A percentile compares a stretch with the other conserved stretches of the same genome.
Conservation (phyloP, 2,888 invertebrate species). For the Linnaemya tessellans region DNA sequence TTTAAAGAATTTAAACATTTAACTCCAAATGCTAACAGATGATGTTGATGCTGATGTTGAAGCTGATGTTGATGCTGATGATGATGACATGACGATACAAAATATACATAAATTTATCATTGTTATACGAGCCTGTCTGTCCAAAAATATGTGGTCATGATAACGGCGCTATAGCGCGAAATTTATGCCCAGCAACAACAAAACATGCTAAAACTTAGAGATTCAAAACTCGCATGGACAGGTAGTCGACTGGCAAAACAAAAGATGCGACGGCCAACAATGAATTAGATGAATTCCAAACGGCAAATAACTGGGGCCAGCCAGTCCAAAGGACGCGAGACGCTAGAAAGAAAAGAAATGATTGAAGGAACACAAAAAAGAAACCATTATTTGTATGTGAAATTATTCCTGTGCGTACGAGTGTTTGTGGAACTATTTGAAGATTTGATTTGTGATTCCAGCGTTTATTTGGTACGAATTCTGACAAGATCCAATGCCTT, state of each 20-base stretch:
- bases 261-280: conserved; percentile 17
- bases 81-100: conserved; percentile 60
- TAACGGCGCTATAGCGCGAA: conserved; percentile 65
- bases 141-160: conserved; percentile 5
- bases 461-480: conserved; percentile 46
- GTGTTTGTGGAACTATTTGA: conserved; percentile 63
- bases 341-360: conserved; percentile 26
- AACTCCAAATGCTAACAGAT: conserved; percentile 40
- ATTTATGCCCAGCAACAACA: conserved; percentile 29
- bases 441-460: conserved; percentile 66
- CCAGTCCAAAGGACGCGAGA: neutral
- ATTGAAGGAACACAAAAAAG: conserved; percentile 41
- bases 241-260: conserved; percentile 44
- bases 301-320: neutral
- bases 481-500: conserved; percentile 52
- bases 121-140: conserved; percentile 44
- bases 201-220: conserved; percentile 15
- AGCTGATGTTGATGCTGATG: conserved; percentile 49
- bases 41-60: neutral
- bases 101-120: conserved; percentile 67
- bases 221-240: conserved; percentile 42
- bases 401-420: conserved; percentile 50
- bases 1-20: conserved; percentile 28
- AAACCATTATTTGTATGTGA: conserved; percentile 61
- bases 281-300: conserved; percentile 58